These are phyloP conservation scores for Netelia virgata DNA, from an alignment of 2,888 invertebrate species.

Conservation along the genomic window DNA sequence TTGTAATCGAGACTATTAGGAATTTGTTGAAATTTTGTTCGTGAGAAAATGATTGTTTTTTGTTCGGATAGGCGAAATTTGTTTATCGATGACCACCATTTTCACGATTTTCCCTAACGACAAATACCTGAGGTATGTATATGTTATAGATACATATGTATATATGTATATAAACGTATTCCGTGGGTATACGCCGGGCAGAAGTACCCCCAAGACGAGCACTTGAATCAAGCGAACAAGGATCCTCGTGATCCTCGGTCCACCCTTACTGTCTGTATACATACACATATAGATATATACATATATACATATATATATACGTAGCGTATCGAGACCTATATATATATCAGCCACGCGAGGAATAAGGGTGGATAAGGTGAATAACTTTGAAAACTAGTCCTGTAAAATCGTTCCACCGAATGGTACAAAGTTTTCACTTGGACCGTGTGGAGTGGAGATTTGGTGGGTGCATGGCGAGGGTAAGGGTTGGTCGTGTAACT, in stretches of 20 bases:
- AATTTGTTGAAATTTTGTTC: not conserved
- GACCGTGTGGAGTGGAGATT: conserved; percentile 15
- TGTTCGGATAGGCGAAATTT: not conserved
- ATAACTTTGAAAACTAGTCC: conserved; percentile 53
- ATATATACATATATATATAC: not conserved
- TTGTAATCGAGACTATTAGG: not conserved
- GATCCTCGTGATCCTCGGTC: conserved; percentile 3
- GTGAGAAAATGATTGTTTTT: not conserved
- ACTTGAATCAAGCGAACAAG: conserved; percentile 13
- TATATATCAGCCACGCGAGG: not conserved
- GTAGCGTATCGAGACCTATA: not conserved
- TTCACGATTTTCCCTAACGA: not conserved
- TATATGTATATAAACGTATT: not conserved
- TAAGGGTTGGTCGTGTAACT: conserved; percentile 45
- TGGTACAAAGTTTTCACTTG: conserved; percentile 65
- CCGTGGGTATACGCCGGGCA: not conserved
- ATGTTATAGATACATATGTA: not conserved
- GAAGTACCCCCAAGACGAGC: not conserved
- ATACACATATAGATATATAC: no score
- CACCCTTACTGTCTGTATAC: conserved; percentile 6
- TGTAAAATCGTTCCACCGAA: conserved; percentile 56
- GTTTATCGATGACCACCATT: not conserved
- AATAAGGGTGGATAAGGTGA: conserved; percentile 39
- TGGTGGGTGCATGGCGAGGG: not conserved
- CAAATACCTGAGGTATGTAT: not conserved